A percentile compares a stretch with the other conserved stretches of the same genome.
Evolutionary conservation across 2,797 vertebrate species (phyloP).

Genomic region (Capromys pilorides): DNA sequence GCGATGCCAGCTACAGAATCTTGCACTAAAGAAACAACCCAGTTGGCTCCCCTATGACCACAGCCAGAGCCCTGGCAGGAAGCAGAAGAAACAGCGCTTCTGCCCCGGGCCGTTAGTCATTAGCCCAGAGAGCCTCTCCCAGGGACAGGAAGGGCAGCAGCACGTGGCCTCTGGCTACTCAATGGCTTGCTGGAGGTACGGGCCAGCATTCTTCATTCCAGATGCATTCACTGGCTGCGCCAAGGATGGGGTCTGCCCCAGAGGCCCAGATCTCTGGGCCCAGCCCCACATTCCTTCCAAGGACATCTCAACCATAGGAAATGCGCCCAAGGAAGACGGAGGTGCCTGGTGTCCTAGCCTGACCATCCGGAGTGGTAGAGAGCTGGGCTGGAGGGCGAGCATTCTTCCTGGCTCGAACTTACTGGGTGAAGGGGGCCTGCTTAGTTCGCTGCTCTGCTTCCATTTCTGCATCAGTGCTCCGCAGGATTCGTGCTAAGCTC

Average conservation of each 20-base stretch:
- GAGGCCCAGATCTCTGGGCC: not conserved
- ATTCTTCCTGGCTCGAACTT: not conserved
- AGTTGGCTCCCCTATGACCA: not conserved
- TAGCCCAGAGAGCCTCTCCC: constrained; percentile 12
- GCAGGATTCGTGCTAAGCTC: not conserved
- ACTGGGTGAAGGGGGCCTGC: not conserved
- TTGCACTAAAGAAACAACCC: not conserved
- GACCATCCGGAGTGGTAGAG: not conserved
- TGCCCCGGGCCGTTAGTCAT: constrained; percentile 55
- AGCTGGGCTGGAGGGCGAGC: not conserved
- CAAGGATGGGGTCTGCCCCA: not conserved
- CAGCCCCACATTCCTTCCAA: not conserved
- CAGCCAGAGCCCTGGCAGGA: not conserved
- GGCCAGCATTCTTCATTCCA: constrained; percentile 36
- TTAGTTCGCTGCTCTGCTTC: not conserved
- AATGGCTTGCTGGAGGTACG: constrained; percentile 68
- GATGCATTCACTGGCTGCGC: constrained; percentile 44
- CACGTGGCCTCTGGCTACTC: constrained; percentile 57
- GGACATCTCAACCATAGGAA: not conserved
- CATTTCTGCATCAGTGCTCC: not conserved
- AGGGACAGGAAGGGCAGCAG: constrained; percentile 61
- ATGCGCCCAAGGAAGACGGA: not conserved
- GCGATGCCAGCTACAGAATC: not conserved
- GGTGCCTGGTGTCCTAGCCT: not conserved
- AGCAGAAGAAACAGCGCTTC: constrained; percentile 29